Evolutionary conservation across 2,888 invertebrate species (phyloP).

Genomic region (Agrenia bidenticulata): DNA sequence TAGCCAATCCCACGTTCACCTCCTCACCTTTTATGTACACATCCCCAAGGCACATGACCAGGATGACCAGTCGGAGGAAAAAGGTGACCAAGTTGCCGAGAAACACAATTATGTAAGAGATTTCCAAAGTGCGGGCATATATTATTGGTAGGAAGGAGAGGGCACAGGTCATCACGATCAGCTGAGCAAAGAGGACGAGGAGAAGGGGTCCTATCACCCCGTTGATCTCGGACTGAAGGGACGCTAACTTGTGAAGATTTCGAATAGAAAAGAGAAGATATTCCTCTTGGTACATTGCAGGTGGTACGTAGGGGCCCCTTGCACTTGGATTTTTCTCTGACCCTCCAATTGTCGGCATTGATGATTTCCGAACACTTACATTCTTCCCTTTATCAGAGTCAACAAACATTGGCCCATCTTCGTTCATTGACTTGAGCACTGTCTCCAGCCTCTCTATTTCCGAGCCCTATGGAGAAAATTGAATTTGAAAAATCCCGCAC

Average conservation of each 20-base stretch:
- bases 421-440: too few relatives aligned
- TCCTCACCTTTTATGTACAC: slow-evolving; percentile 25
- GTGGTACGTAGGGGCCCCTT: too few relatives aligned
- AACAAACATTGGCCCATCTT: not conserved
- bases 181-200: slow-evolving; percentile 22
- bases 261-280: slow-evolving; percentile 1
- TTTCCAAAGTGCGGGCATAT: slow-evolving; percentile 4
- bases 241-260: slow-evolving; percentile 21
- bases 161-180: slow-evolving; percentile 25
- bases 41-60: slow-evolving; percentile 31
- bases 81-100: slow-evolving; percentile 18
- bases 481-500: too few relatives aligned
- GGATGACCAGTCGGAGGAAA: slow-evolving; percentile 19
- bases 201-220: slow-evolving; percentile 26
- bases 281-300: not conserved
- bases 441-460: not conserved
- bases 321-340: too few relatives aligned
- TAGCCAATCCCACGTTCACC: slow-evolving; percentile 23
- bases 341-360: too few relatives aligned
- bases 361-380: not conserved
- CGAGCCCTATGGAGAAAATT: not conserved
- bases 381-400: not conserved
- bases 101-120: slow-evolving; percentile 6
- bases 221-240: slow-evolving; percentile 21
- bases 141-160: slow-evolving; percentile 29